A percentile compares a stretch with the other conserved stretches of the same genome.
Conservation (phyloP, 2,113 vertebrate species). For the Columba livia region DNA sequence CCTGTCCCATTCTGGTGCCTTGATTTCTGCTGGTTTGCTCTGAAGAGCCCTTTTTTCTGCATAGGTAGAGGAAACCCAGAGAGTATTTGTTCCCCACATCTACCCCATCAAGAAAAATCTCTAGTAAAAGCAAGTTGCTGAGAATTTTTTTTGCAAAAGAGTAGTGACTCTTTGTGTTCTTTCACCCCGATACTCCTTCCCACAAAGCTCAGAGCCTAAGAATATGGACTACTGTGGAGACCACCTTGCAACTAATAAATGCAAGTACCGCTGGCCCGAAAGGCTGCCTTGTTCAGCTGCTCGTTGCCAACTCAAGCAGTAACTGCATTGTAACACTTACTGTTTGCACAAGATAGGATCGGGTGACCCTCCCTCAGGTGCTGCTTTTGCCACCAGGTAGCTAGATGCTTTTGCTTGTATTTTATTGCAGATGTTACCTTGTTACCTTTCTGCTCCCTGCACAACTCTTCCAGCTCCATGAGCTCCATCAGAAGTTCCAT, state of each 20-base stretch:
- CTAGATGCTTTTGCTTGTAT: neutral
- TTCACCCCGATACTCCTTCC: neutral
- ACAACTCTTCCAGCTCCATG: neutral
- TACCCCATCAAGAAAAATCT: neutral
- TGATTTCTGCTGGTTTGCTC: neutral
- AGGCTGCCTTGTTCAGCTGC: neutral
- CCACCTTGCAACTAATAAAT: neutral
- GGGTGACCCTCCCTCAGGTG: neutral
- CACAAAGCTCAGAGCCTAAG: neutral
- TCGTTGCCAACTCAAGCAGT: neutral
- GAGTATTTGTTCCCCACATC: neutral
- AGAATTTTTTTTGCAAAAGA: neutral
- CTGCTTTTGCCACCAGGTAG: neutral
- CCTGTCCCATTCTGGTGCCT: neutral
- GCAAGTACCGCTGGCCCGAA: neutral
- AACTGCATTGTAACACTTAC: rapidly evolving
- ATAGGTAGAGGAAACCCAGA: neutral
- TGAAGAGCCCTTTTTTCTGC: neutral
- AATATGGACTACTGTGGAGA: neutral
- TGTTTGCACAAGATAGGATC: neutral
- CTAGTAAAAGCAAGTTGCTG: neutral
- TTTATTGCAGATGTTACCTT: neutral
- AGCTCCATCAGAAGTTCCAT: slow-evolving; percentile 10
- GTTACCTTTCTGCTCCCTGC: neutral
- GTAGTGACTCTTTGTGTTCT: neutral